phyloP scores from a whole-genome alignment of 2,888 invertebrate genomes.

The Latrodectus elegans region DNA sequence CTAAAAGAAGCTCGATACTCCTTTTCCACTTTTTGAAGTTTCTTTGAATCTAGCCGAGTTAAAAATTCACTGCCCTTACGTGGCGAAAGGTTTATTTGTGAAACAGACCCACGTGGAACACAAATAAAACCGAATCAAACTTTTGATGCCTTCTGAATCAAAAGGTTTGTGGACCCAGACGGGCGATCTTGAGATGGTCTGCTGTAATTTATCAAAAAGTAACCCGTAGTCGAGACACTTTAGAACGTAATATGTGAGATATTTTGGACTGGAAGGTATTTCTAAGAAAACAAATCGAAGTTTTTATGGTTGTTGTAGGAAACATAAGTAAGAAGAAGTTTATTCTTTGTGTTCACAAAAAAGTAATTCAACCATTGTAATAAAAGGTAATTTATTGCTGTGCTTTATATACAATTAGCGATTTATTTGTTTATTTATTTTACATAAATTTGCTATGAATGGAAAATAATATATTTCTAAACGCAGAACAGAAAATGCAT shows the following conservation, averaged over 20 bases:
- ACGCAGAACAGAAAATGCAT: no score
- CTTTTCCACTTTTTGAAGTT: conserved; percentile 41
- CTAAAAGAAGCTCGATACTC: conserved; percentile 15
- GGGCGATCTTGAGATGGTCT: neutral
- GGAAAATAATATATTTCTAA: no score
- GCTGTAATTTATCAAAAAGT: neutral
- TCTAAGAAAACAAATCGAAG: neutral
- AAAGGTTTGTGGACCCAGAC: neutral
- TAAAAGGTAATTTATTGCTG: no score
- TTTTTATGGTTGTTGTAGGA: neutral
- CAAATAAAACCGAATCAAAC: conserved; percentile 5
- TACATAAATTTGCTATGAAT: no score
- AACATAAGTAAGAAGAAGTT: neutral
- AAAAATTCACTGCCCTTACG: conserved; percentile 62
- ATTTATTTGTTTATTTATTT: no score
- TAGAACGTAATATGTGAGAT: neutral
- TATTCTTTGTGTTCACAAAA: no score
- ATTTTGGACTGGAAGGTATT: neutral
- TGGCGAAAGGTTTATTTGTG: conserved; percentile 36
- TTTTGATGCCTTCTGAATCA: neutral
- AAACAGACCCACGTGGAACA: neutral
- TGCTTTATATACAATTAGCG: no score
- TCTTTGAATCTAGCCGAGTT: conserved; percentile 22
- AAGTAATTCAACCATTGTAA: no score
- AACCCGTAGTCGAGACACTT: neutral